These are phyloP conservation scores for Dorcus parallelipipedus DNA, from an alignment of 2,888 invertebrate genomes.

Conservation along the genomic window DNA sequence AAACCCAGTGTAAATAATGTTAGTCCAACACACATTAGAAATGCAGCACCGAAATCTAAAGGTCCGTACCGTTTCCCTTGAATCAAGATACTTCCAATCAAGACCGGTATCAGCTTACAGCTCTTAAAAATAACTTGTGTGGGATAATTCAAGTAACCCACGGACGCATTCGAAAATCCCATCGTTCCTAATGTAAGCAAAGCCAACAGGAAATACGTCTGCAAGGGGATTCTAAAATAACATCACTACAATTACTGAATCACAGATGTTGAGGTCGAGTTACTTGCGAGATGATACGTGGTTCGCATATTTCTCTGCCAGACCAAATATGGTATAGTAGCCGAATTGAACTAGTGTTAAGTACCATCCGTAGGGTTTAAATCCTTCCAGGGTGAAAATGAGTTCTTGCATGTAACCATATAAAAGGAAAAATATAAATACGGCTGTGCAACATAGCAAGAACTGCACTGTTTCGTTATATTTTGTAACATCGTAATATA, in stretches of 20 bases:
- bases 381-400: slow-evolving; percentile 86
- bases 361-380: slow-evolving; percentile 88
- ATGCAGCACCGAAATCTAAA: slow-evolving; percentile 80
- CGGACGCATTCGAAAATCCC: slow-evolving; percentile 91
- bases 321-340: slow-evolving; percentile 78
- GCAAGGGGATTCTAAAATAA: slow-evolving; percentile 74
- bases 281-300: slow-evolving; percentile 20
- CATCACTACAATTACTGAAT: neutral
- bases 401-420: slow-evolving; percentile 92
- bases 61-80: slow-evolving; percentile 83
- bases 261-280: neutral
- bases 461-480: slow-evolving; percentile 70
- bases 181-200: slow-evolving; percentile 90
- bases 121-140: slow-evolving; percentile 97
- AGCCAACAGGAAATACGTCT: slow-evolving; percentile 77
- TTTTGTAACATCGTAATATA: slow-evolving; percentile 70
- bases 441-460: slow-evolving; percentile 69
- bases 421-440: slow-evolving; percentile 82
- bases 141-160: slow-evolving; percentile 94
- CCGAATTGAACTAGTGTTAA: slow-evolving; percentile 89
- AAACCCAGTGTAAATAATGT: slow-evolving; percentile 88
- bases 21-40: slow-evolving; percentile 84
- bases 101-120: slow-evolving; percentile 93
- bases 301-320: slow-evolving; percentile 62
- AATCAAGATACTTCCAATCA: slow-evolving; percentile 90